A percentile compares a stretch with the other conserved stretches of the same genome.
These are phyloP conservation scores for Catostylus mosaicus DNA, from an alignment of 30 jellyfish, hydroid and myxozoan genomes.

Conservation along the genomic window DNA sequence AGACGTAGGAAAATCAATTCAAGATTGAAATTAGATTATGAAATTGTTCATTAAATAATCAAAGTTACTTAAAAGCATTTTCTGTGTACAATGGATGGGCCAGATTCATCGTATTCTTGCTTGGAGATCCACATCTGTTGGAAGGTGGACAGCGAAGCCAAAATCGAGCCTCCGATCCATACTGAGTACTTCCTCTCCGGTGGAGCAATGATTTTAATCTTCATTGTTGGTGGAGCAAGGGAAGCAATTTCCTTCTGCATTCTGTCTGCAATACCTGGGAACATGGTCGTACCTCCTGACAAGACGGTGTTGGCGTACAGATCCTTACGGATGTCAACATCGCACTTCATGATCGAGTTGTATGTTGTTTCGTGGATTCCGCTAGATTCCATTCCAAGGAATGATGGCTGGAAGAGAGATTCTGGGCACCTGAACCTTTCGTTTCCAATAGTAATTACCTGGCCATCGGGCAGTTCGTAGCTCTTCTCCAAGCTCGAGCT, in stretches of 20 bases:
- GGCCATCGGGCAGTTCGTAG: constrained; percentile 99
- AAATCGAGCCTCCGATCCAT: constrained; percentile 99
- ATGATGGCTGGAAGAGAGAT: constrained; percentile 99
- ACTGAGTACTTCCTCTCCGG: constrained; percentile 99
- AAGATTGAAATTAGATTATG: constrained; percentile 29
- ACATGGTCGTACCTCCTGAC: constrained; percentile 99
- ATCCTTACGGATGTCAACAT: constrained; percentile 99
- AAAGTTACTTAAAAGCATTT: constrained; percentile 87
- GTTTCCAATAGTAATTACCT: constrained; percentile 99
- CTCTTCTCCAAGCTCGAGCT: constrained; percentile 99
- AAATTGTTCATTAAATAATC: neutral
- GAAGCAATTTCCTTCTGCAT: constrained; percentile 99
- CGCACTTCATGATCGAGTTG: constrained; percentile 99
- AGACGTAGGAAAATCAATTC: neutral
- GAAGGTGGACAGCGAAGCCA: constrained; percentile 99
- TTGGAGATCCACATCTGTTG: constrained; percentile 99
- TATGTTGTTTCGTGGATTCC: constrained; percentile 99
- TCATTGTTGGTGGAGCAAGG: constrained; percentile 99
- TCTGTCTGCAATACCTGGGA: constrained; percentile 99
- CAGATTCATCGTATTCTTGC: constrained; percentile 99
- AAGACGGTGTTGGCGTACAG: constrained; percentile 99
- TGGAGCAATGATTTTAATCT: constrained; percentile 99
- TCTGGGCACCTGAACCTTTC: constrained; percentile 99
- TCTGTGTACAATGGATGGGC: constrained; percentile 99
- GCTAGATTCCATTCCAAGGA: constrained; percentile 99